These are phyloP conservation scores for Heloderma charlesbogerti DNA, from an alignment of 2,113 vertebrate species.

Conservation along the genomic window DNA sequence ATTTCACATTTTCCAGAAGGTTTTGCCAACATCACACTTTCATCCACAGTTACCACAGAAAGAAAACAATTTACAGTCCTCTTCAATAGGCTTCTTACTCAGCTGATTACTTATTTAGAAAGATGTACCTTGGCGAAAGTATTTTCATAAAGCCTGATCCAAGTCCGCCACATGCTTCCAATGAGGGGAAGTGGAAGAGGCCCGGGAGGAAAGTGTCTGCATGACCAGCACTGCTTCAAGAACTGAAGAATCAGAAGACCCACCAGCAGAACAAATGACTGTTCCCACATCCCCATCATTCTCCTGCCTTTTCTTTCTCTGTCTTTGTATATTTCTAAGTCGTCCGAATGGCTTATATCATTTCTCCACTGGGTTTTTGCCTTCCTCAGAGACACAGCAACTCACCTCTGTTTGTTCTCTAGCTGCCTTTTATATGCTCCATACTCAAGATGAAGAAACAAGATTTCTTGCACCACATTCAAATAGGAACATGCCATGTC, in stretches of 20 bases:
- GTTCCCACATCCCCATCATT: background rate
- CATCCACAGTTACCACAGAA: background rate
- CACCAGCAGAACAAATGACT: background rate
- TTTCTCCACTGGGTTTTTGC: background rate
- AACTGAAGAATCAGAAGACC: background rate
- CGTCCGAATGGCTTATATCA: background rate
- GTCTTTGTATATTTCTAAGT: background rate
- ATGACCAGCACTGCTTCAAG: background rate
- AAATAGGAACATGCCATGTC: background rate
- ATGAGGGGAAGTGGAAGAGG: background rate
- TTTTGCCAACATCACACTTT: background rate
- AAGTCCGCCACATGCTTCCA: background rate
- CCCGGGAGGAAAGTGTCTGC: background rate
- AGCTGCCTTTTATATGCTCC: background rate
- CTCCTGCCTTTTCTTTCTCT: background rate
- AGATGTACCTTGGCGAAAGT: background rate
- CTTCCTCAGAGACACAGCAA: background rate
- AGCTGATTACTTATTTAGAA: background rate
- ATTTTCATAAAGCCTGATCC: rapidly evolving
- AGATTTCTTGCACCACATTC: background rate
- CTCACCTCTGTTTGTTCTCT: background rate
- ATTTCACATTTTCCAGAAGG: background rate
- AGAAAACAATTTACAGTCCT: background rate
- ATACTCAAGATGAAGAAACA: background rate
- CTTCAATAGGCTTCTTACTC: background rate